Percentiles rank a stretch among this genome's conserved stretches.
Evolutionary conservation across 1,140 invertebrate genomes (phyloP).

Genomic region (Chrysomallon squamiferum): DNA sequence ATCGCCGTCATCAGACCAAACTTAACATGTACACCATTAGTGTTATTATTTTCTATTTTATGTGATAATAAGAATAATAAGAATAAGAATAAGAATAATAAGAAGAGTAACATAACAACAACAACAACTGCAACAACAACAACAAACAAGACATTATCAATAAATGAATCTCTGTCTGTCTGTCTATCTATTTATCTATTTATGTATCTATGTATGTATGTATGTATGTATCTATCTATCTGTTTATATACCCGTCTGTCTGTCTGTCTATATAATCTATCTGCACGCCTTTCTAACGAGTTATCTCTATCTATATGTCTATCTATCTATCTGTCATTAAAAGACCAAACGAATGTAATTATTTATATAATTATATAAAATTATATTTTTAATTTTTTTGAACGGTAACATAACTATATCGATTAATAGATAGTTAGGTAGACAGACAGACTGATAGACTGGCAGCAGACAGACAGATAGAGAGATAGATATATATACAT

Average conservation of each 20-base stretch:
- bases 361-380: too few relatives aligned
- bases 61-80: too few relatives aligned
- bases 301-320: too few relatives aligned
- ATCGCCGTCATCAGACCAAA: too few relatives aligned
- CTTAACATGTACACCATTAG: too few relatives aligned
- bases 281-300: background rate
- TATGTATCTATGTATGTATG: background rate
- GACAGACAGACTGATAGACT: background rate
- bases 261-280: background rate
- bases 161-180: background rate
- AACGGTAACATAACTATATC: background rate
- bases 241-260: background rate
- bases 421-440: background rate
- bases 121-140: background rate
- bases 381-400: too few relatives aligned
- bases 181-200: background rate
- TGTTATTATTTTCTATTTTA: too few relatives aligned
- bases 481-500: too few relatives aligned
- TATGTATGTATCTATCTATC: background rate
- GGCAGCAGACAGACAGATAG: too few relatives aligned
- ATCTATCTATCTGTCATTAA: too few relatives aligned
- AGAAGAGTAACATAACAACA: background rate
- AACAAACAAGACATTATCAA: background rate
- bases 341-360: too few relatives aligned
- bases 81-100: background rate